Evolutionary conservation across 2,888 invertebrate species (phyloP).

Genomic region (Sceliomorpha sp.): DNA sequence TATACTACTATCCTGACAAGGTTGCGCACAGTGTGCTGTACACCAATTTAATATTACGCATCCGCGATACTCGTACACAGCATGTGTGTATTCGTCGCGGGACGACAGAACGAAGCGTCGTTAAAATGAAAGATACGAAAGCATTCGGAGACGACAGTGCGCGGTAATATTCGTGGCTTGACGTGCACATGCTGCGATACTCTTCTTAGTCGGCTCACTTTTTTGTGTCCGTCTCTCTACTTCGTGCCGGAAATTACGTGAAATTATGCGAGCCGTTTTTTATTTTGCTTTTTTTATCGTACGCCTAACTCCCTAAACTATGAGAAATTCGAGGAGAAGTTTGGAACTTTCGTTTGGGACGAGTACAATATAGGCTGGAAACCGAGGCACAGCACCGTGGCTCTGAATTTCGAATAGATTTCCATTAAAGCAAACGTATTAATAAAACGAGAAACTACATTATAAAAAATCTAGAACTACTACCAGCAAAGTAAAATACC

Average conservation of each 20-base stretch:
- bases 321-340: conserved; percentile 17
- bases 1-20: no score
- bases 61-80: no score
- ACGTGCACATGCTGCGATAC: conserved; percentile 3
- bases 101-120: no score
- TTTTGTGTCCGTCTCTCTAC: conserved; percentile 11
- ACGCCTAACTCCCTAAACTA: conserved; percentile 13
- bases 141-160: not conserved
- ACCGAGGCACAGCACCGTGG: no score
- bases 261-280: conserved; percentile 24
- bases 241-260: conserved; percentile 22
- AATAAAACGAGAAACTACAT: no score
- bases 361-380: conserved; percentile 2
- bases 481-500: conserved; percentile 38
- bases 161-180: not conserved
- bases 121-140: no score
- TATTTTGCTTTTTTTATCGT: conserved; percentile 11
- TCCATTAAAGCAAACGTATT: conserved; percentile 36
- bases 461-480: no score
- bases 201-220: not conserved
- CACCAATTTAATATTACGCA: no score
- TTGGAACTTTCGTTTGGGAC: conserved; percentile 9
- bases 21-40: no score
- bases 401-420: conserved; percentile 15
- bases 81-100: no score